Percentiles rank a stretch among this genome's conserved stretches.
These are phyloP conservation scores for Chamaetylas fuelleborni DNA, from an alignment of 2,113 vertebrate species.

Conservation along the genomic window DNA sequence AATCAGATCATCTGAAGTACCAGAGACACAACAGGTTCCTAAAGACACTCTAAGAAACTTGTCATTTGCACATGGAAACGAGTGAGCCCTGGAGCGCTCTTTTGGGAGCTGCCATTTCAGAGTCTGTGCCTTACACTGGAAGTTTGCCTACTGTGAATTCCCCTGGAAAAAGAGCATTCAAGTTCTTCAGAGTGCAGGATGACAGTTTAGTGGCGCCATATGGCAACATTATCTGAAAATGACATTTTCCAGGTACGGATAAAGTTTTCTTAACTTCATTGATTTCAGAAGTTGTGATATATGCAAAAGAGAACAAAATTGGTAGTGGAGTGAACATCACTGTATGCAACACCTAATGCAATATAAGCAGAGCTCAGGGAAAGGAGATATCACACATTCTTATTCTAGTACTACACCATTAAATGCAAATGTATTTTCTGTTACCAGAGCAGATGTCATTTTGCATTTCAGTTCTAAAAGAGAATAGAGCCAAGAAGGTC, in stretches of 20 bases:
- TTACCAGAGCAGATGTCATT: not conserved
- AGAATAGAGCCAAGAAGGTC: not conserved
- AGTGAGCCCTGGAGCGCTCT: not conserved
- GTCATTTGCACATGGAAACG: not conserved
- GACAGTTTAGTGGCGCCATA: not conserved
- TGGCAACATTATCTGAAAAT: not conserved
- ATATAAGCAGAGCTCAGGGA: not conserved
- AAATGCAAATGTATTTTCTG: not conserved
- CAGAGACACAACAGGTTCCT: not conserved
- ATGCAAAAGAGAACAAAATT: not conserved
- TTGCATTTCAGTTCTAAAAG: not conserved
- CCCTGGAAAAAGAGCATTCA: not conserved
- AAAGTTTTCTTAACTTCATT: not conserved
- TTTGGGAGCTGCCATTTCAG: slow-evolving; percentile 17
- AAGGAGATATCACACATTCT: not conserved
- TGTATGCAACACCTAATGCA: not conserved
- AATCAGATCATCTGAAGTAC: not conserved
- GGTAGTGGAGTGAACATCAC: not conserved
- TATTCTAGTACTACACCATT: not conserved
- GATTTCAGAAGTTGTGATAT: not conserved
- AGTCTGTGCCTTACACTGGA: not conserved
- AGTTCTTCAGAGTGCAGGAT: not conserved
- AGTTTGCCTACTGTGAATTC: slow-evolving; percentile 5
- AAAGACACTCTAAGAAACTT: not conserved
- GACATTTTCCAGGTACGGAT: slow-evolving; percentile 13